Conservation (phyloP, 2,888 invertebrate genomes). For the Tipula helvola region DNA sequence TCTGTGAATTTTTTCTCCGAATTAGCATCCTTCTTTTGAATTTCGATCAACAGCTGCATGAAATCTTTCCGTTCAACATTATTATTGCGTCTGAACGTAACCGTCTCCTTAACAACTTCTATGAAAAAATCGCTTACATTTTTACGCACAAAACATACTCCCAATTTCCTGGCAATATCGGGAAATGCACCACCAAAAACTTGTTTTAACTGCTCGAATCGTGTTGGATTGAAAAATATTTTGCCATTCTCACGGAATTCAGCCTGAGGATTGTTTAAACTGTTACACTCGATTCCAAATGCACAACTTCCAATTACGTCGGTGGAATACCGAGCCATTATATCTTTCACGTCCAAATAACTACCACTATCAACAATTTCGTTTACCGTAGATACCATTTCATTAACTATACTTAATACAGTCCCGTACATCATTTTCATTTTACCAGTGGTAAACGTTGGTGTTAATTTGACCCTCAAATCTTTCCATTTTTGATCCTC, state of each 20-base stretch:
- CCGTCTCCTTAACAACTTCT: slow-evolving; percentile 22
- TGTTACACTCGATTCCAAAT: no score
- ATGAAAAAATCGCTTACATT: slow-evolving; percentile 27
- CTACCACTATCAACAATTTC: no score
- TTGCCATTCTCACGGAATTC: slow-evolving; percentile 17
- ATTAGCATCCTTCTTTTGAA: slow-evolving; percentile 35
- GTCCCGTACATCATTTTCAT: no score
- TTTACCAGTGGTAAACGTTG: no score
- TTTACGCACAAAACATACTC: slow-evolving; percentile 21
- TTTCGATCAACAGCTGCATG: slow-evolving; percentile 37
- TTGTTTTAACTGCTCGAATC: slow-evolving; percentile 12
- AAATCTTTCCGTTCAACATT: slow-evolving; percentile 36
- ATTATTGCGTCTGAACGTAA: slow-evolving; percentile 29
- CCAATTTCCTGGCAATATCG: slow-evolving; percentile 20
- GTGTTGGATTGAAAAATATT: slow-evolving; percentile 19
- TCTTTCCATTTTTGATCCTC: no score
- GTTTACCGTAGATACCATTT: no score
- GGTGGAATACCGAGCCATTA: no score
- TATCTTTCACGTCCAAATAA: no score
- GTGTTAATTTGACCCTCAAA: no score
- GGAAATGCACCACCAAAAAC: slow-evolving; percentile 20
- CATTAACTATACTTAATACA: no score
- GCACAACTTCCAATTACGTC: no score
- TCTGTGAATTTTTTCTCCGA: slow-evolving; percentile 25
- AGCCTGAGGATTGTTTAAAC: no score